phyloP scores from a whole-genome alignment of 2,113 vertebrate species.

The Lathamus discolor region DNA sequence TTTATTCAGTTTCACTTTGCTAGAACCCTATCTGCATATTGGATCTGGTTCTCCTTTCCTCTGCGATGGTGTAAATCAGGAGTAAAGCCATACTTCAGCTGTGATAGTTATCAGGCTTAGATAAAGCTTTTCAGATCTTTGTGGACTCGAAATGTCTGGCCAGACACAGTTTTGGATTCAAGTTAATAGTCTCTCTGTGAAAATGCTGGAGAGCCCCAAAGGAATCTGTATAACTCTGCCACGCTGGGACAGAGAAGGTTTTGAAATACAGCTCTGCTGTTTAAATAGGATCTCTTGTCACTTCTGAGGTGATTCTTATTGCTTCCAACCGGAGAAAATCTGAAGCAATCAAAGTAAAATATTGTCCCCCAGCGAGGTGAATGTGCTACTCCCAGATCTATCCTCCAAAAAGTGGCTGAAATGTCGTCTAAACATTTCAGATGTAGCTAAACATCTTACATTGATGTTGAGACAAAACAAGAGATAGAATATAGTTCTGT shows the following conservation, averaged over 20 bases:
- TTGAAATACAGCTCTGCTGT: not conserved
- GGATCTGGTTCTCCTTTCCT: not conserved
- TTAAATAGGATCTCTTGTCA: not conserved
- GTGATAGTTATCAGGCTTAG: constrained; percentile 42
- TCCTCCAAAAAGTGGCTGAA: not conserved
- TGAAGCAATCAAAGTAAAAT: not conserved
- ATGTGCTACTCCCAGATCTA: not conserved
- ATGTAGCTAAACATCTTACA: not conserved
- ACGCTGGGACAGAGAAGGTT: not conserved
- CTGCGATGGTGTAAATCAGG: constrained; percentile 22
- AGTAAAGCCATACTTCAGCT: not conserved
- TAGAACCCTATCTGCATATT: not conserved
- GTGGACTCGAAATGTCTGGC: constrained; percentile 46
- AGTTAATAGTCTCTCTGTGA: constrained; percentile 57
- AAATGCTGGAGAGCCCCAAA: constrained; percentile 41
- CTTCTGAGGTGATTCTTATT: not conserved
- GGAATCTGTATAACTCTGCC: constrained; percentile 3
- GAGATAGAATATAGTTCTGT: constrained; percentile 14
- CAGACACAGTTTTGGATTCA: constrained; percentile 48
- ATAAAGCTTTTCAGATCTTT: constrained; percentile 56
- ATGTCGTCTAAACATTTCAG: not conserved
- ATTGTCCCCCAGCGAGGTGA: accelerated
- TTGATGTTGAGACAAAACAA: constrained; percentile 45
- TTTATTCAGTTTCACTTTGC: constrained; percentile 35
- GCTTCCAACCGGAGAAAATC: not conserved